Conservation (phyloP, 2,113 vertebrate genomes). For the Pimephales promelas region DNA sequence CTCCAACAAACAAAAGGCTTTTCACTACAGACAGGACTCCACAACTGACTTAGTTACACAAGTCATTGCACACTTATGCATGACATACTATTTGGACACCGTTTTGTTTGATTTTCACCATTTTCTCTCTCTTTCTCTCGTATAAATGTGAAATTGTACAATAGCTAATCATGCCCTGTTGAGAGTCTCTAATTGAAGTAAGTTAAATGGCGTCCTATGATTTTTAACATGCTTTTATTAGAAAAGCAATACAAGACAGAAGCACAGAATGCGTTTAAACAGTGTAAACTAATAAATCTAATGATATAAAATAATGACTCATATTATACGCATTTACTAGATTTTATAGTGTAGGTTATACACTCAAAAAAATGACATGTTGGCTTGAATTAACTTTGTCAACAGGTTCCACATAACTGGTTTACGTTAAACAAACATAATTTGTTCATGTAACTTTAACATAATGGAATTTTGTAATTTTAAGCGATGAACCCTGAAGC, state of each 20-base stretch:
- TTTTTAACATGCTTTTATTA: background rate
- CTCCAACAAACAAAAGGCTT: conserved; percentile 39
- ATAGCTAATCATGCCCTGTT: conserved; percentile 14
- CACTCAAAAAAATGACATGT: too few relatives aligned
- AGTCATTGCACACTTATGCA: conserved; percentile 30
- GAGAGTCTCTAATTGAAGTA: conserved; percentile 14
- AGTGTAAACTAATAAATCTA: too few relatives aligned
- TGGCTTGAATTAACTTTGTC: too few relatives aligned
- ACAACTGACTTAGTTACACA: conserved; percentile 32
- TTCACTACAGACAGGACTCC: conserved; percentile 8
- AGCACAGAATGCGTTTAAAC: background rate
- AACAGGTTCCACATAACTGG: too few relatives aligned
- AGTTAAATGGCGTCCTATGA: background rate
- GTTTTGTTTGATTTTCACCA: conserved; percentile 26
- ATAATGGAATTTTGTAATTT: too few relatives aligned
- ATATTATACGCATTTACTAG: too few relatives aligned
- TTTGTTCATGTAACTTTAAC: too few relatives aligned
- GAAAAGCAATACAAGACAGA: background rate
- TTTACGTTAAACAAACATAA: too few relatives aligned
- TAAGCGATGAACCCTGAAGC: too few relatives aligned
- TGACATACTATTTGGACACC: conserved; percentile 15
- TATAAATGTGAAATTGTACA: conserved; percentile 32
- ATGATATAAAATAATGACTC: too few relatives aligned
- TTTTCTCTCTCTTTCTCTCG: background rate
- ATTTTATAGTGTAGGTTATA: too few relatives aligned